Evolutionary conservation across 2,888 invertebrate species (phyloP).

Genomic region (Lysandra coridon): DNA sequence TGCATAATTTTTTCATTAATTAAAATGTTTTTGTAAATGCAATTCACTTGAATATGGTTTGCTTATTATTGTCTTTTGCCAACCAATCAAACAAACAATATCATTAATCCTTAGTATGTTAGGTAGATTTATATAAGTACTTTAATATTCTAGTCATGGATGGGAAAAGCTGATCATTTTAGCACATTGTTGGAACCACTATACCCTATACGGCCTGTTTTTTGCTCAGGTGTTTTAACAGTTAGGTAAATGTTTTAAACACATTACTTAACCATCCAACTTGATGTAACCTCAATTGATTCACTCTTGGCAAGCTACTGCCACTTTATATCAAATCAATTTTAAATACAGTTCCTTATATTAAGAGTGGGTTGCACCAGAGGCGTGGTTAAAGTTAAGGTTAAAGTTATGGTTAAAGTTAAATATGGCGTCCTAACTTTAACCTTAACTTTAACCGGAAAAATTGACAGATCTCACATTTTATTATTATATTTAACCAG

Average conservation of each 20-base stretch:
- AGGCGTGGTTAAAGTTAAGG: too few relatives aligned
- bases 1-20: background rate
- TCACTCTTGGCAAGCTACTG: background rate
- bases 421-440: too few relatives aligned
- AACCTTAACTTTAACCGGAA: too few relatives aligned
- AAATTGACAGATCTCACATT: too few relatives aligned
- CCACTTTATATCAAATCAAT: background rate
- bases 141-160: background rate
- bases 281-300: background rate
- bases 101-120: background rate
- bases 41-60: background rate
- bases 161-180: background rate
- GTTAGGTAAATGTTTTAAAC: background rate
- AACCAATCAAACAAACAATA: background rate
- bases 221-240: slow-evolving; percentile 4
- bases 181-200: background rate
- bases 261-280: background rate
- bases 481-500: too few relatives aligned
- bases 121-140: background rate
- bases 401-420: too few relatives aligned
- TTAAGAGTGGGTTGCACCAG: background rate
- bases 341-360: background rate
- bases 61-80: background rate
- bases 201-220: background rate
- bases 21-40: background rate